Base-by-base conservation (phyloP, 2,888 invertebrate genomes). In the Drosophila paramelanica region DNA sequence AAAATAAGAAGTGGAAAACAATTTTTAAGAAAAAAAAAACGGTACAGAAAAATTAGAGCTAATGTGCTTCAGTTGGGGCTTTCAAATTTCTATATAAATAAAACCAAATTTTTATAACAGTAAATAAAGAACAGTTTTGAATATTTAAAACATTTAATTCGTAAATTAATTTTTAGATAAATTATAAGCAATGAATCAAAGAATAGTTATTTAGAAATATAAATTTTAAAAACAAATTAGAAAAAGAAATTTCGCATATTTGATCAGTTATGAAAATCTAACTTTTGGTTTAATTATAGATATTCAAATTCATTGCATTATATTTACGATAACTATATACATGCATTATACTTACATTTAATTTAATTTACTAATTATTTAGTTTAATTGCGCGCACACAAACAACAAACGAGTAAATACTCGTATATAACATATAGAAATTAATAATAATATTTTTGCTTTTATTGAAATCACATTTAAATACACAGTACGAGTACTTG, bases 401-500 rank as follows among this genome's bases (percentile, higher is more conserved):
- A 27, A 20, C 46, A 43, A 43, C 49, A 69, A 46, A 53, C 4
- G 33, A 31, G 38, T 31, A 27, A 51, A 49, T 43, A 52, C 51
- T 46, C 49, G 36, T 36, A 45, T 25, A 33, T 47, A 49, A 17
- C 45, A 52, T 52, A 45, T 56, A 8, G 4, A 67, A 52, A 58
- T 60, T 36, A 56, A 25, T 53, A 45, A 47, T 53, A 8, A 62
- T 57, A 56, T 46, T 60, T 51, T 42, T 55, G 46, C 23, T 25
- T 23, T 62, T 50, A 43, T 73, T 56, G 41, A 51, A 49, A 55
- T 59, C 57, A 69, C 53, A 58, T 45, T 53, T n/a, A 58, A 45
- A 53, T 53, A 55, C 58, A 58, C 53, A 46, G 13, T 8, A 25
- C 58, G 23, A 50, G 45, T 58, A 61, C 58, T 46, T 51, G 51